Base-by-base conservation (phyloP, 2,113 vertebrate genomes). In the Centropristis striata region DNA sequence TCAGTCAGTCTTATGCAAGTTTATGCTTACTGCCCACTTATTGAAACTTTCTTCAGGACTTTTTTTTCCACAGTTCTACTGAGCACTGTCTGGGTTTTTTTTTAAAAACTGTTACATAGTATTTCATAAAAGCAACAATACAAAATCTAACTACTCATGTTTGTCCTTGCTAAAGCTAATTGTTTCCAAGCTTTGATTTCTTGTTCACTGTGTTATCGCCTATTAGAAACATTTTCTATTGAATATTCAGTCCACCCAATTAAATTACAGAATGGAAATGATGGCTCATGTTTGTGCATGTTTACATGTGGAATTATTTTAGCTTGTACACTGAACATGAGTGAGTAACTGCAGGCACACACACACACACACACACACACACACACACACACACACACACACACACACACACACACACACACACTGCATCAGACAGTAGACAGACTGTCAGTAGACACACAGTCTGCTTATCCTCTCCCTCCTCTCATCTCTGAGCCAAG, bases 401-500 rank as follows among this genome's bases (percentile, higher is more conserved):
- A n/a, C n/a, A n/a, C n/a, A n/a, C n/a, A n/a, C n/a, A n/a, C n/a
- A n/a, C n/a, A n/a, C n/a, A n/a, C n/a, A n/a, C n/a, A n/a, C n/a
- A n/a, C n/a, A n/a, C n/a, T n/a, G n/a, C n/a, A n/a, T 65, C 81
- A 88, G 86, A 89, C 85, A 63, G 81, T 41, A 86, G 75, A 76
- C 82, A 72, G 60, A 80, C 73, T 42, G 59, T 42, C 82, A 63
- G 81, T 32, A 88, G 75, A 79, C 82, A 79, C 64, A 82, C 71
- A 68, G 86, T 87, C 77, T 73, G 70, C 65, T 77, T 71, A 74
- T 88, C 76, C 65, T 70, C 61, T 73, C 50, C 42, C 69, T 65
- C 66, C 78, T 89, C 87, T 90, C 88, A 86, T 90, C 78, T 92
- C 47, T 59, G 70, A 81, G 86, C 88, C 84, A 84, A 87, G 68